phyloP scores from a whole-genome alignment of 2,113 vertebrate genomes.

The Varanus salvator region DNA sequence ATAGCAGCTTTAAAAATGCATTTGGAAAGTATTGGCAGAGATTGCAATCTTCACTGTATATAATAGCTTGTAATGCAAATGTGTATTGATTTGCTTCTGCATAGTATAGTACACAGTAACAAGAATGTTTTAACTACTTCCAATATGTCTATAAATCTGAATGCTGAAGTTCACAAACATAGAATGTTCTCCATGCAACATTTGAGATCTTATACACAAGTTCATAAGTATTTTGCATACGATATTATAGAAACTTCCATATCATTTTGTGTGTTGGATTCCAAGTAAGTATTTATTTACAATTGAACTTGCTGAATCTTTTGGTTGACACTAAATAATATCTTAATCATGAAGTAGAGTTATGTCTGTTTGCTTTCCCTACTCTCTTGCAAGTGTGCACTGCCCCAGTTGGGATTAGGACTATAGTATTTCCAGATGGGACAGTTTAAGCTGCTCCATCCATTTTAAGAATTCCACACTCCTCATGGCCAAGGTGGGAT shows the following conservation, averaged over 20 bases:
- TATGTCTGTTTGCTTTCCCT: too few relatives aligned
- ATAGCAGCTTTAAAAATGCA: neutral
- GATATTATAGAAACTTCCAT: neutral
- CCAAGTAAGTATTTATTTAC: neutral
- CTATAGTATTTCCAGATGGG: too few relatives aligned
- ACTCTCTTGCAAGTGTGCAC: too few relatives aligned
- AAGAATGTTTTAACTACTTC: constrained; percentile 32
- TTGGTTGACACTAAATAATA: neutral
- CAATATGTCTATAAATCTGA: constrained; percentile 1
- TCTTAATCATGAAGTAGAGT: too few relatives aligned
- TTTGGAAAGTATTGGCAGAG: neutral
- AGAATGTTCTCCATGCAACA: neutral
- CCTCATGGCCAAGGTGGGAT: too few relatives aligned
- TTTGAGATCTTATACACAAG: neutral
- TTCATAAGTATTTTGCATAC: neutral
- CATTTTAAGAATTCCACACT: too few relatives aligned
- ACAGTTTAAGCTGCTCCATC: too few relatives aligned
- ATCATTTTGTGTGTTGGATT: neutral
- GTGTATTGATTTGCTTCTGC: constrained; percentile 28
- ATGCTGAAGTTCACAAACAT: constrained; percentile 37
- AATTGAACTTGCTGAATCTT: neutral
- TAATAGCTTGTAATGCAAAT: constrained; percentile 12
- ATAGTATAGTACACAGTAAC: neutral
- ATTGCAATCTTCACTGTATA: neutral
- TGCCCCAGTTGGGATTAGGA: too few relatives aligned